phyloP scores from a whole-genome alignment of 2,888 invertebrate genomes.

The Frankliniella fusca region DNA sequence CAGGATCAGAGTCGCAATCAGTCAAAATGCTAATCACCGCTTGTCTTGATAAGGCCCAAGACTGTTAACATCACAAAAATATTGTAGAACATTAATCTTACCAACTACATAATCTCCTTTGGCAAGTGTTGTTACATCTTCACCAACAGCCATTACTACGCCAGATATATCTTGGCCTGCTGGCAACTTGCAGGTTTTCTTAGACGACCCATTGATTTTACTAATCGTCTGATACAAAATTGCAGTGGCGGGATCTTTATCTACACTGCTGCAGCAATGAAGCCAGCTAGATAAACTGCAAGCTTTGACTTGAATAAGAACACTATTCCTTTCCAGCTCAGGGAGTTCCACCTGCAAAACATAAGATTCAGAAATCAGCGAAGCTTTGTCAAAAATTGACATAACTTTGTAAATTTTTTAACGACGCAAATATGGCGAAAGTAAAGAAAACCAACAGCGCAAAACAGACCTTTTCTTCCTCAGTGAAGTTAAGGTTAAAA shows the following conservation, averaged over 20 bases:
- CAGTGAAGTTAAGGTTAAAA: background rate
- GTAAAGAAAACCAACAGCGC: background rate
- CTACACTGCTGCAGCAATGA: conserved; percentile 16
- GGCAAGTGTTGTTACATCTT: conserved; percentile 45
- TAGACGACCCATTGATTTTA: conserved; percentile 36
- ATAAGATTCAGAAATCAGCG: background rate
- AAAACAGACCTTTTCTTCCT: background rate
- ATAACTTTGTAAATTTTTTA: background rate
- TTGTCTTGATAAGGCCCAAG: too few species aligned
- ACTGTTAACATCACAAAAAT: too few species aligned
- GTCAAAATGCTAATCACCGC: too few species aligned
- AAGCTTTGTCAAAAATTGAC: too few species aligned
- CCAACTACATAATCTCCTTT: conserved; percentile 49
- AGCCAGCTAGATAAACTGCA: conserved; percentile 43
- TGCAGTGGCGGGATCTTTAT: conserved; percentile 28
- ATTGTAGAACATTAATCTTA: conserved; percentile 37
- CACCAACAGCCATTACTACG: conserved; percentile 45
- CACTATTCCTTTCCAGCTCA: conserved; percentile 41
- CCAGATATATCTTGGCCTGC: conserved; percentile 49
- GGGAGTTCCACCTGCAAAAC: conserved; percentile 37
- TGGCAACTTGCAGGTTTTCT: conserved; percentile 36
- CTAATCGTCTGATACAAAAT: conserved; percentile 35
- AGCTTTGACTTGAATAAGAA: conserved; percentile 47
- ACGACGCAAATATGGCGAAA: background rate
- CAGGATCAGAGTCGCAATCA: too few species aligned